A percentile compares a stretch with the other conserved stretches of the same genome.
These are phyloP conservation scores for Acleris cristana DNA, from an alignment of 2,888 invertebrate genomes.

Conservation along the genomic window DNA sequence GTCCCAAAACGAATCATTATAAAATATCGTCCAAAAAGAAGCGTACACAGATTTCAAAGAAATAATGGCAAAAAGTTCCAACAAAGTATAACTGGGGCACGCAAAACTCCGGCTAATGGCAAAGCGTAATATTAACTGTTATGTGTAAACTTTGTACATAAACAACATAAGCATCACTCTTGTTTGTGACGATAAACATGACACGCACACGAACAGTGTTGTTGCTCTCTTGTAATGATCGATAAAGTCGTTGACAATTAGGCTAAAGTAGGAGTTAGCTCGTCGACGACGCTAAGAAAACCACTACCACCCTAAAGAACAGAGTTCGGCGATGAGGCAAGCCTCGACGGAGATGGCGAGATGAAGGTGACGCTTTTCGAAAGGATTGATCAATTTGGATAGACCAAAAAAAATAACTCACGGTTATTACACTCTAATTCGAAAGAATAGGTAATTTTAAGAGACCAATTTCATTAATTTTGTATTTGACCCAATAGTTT, in stretches of 20 bases:
- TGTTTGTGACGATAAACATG: constrained; percentile 5
- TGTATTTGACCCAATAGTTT: too few relatives aligned
- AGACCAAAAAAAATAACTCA: too few relatives aligned
- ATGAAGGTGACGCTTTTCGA: too few relatives aligned
- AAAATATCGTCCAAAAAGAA: not conserved
- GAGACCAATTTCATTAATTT: too few relatives aligned
- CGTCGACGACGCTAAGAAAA: too few relatives aligned
- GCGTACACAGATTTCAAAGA: not conserved
- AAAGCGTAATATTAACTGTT: constrained; percentile 34
- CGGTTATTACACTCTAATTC: too few relatives aligned
- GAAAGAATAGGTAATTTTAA: too few relatives aligned
- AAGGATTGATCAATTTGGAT: too few relatives aligned
- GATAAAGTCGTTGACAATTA: not conserved
- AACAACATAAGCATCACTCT: constrained; percentile 18
- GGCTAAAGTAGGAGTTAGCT: too few relatives aligned
- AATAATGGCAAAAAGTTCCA: constrained; percentile 19
- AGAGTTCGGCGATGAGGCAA: too few relatives aligned
- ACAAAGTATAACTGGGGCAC: constrained; percentile 31
- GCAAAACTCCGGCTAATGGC: constrained; percentile 20
- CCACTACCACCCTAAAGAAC: too few relatives aligned
- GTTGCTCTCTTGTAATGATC: not conserved
- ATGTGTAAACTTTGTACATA: constrained; percentile 32
- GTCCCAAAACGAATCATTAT: not conserved
- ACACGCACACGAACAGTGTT: not conserved
- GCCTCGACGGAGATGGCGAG: too few relatives aligned